Evolutionary conservation across 2,888 invertebrate genomes (phyloP), one percentile per base, ranked within the genome.

Genomic region (Exephanes ischioxanthus): DNA sequence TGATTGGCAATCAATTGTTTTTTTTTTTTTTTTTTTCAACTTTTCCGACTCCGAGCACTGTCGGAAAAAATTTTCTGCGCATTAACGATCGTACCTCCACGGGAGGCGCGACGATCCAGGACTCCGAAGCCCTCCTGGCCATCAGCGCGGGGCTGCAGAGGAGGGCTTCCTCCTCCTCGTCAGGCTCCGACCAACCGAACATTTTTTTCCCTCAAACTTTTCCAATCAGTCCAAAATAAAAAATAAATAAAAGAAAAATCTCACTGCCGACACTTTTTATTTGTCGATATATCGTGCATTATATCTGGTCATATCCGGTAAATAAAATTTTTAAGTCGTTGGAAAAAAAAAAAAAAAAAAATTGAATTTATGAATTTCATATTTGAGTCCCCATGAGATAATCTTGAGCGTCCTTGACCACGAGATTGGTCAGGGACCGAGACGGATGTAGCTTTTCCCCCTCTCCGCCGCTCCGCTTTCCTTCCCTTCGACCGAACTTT

Each of bases 81-180:
- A 11, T 55, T 3, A 11, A 58, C 26, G 58, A 37, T 7, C 22
- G 61, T 22, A 97, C 98, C 97, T 98, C 97, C 85, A 97, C 96
- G 73, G 97, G 97, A 94, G 97, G 97, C 89, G 97, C 97, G 91
- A 97, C 97, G 90, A 98, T 98, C 98, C 98, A 98, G 94, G 97
- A 97, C 94, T 98, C 98, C 26, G 97, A 97, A 72, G 98, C 98
- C 89, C 98, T 95, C 88, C 98, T 95, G 85, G 98, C 98, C 95
- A 98, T 95, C 87, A 98, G 95, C 85, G 98, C 98, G 88, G 98
- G 98, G 91, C 98, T 98, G 95, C 97, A 98, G 96, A 97, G 95
- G 90, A 98, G 95, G 90, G 97, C 97, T 93, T 97, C 97, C 91
- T 98, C 98, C 93, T 97, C 97, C 90, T 97, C 97, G 89, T 97